phyloP scores from a whole-genome alignment of 2,113 vertebrate genomes.

The Poeciliopsis retropinna region DNA sequence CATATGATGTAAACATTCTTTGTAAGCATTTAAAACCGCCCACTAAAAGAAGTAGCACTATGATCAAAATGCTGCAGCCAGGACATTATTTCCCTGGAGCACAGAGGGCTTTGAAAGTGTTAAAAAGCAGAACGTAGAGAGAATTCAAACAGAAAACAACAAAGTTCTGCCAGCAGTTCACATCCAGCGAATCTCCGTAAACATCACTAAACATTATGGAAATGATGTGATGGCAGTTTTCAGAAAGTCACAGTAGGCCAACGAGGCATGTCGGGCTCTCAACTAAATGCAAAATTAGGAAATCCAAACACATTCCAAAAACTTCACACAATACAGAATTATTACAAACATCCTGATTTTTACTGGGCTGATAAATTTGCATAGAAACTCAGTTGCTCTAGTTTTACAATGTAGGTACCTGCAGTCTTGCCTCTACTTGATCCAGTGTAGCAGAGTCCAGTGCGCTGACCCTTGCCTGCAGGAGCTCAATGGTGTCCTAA shows the following conservation, averaged over 20 bases:
- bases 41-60: neutral
- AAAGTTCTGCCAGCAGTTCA: neutral
- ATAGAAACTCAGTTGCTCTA: no score
- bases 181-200: neutral
- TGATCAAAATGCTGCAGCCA: neutral
- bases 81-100: neutral
- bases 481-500: conserved; percentile 90
- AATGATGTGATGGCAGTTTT: neutral
- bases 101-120: neutral
- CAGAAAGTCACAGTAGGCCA: neutral
- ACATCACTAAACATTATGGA: neutral
- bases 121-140: neutral
- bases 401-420: conserved; percentile 76
- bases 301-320: no score
- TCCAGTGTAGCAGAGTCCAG: conserved; percentile 90
- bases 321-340: no score
- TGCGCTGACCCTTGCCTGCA: conserved; percentile 90
- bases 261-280: no score
- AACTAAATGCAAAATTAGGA: no score
- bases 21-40: neutral
- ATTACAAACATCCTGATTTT: no score
- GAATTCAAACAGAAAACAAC: neutral
- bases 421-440: conserved; percentile 93
- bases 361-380: no score
- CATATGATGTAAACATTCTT: neutral